These are phyloP conservation scores for Paratrypauchen microcephalus DNA, from an alignment of 2,797 vertebrate genomes.

Conservation along the genomic window DNA sequence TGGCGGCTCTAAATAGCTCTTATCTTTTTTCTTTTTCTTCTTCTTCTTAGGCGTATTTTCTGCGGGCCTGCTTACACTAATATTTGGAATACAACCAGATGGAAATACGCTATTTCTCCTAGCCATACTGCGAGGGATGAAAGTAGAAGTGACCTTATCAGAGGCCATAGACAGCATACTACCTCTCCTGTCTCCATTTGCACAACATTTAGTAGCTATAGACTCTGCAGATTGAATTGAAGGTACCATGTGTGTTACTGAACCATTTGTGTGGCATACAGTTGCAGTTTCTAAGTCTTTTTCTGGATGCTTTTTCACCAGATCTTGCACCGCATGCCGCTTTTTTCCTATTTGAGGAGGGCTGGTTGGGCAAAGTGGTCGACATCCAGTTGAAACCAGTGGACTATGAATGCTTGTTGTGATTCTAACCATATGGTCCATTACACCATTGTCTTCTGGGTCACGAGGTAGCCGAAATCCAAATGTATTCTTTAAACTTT, in stretches of 20 bases:
- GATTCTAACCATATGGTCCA: constrained; percentile 89
- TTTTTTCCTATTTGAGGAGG: constrained; percentile 82
- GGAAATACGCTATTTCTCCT: constrained; percentile 74
- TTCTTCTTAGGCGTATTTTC: constrained; percentile 42
- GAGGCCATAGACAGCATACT: constrained; percentile 68
- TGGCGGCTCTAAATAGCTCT: constrained; percentile 75
- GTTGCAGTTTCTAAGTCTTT: constrained; percentile 52
- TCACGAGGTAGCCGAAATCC: constrained; percentile 76
- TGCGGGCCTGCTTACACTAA: constrained; percentile 72
- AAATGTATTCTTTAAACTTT: constrained; percentile 76
- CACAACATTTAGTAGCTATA: constrained; percentile 30
- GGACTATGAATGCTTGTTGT: constrained; percentile 86
- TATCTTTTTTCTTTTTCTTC: constrained; percentile 39
- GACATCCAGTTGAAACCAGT: constrained; percentile 83
- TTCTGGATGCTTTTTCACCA: constrained; percentile 66
- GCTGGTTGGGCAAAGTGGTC: constrained; percentile 80
- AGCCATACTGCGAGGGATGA: constrained; percentile 61
- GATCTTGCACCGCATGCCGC: constrained; percentile 80
- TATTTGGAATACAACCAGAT: constrained; percentile 75
- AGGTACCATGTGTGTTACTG: constrained; percentile 43
- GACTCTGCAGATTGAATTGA: constrained; percentile 48
- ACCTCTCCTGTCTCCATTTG: constrained; percentile 32
- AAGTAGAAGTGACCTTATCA: constrained; percentile 47
- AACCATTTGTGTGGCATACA: constrained; percentile 64
- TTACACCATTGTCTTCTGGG: constrained; percentile 79